phyloP scores from a whole-genome alignment of 1,140 invertebrate species.

The Micrasema minimum region DNA sequence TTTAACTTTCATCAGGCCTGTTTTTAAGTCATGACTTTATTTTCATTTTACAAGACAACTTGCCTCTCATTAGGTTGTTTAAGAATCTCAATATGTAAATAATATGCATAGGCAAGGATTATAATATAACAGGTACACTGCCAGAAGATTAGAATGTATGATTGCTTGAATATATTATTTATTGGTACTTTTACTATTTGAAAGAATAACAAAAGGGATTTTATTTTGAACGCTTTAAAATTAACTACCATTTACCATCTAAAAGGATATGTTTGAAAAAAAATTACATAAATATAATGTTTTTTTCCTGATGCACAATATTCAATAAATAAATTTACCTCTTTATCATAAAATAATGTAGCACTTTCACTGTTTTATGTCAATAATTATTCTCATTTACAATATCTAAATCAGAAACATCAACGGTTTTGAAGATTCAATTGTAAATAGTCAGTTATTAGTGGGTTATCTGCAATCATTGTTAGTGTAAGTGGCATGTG shows the following conservation, averaged over 20 bases:
- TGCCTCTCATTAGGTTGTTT: background rate
- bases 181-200: background rate
- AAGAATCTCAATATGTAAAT: conserved; percentile 20
- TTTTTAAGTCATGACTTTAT: background rate
- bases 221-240: background rate
- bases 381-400: too few relatives aligned
- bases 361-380: too few relatives aligned
- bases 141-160: background rate
- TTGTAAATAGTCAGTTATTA: background rate
- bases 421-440: too few relatives aligned
- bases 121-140: conserved; percentile 13
- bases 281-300: background rate
- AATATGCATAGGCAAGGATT: conserved; percentile 6
- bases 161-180: background rate
- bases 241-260: too few relatives aligned
- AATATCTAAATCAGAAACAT: too few relatives aligned
- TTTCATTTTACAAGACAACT: background rate
- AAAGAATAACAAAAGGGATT: background rate
- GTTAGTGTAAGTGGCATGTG: background rate
- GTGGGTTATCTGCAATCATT: conserved; percentile 3
- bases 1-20: background rate
- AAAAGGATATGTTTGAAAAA: background rate
- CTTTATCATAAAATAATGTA: too few relatives aligned
- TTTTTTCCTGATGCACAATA: background rate
- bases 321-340: background rate